Evolutionary conservation across 2,797 vertebrate genomes (phyloP).

Genomic region (Pterois miles): DNA sequence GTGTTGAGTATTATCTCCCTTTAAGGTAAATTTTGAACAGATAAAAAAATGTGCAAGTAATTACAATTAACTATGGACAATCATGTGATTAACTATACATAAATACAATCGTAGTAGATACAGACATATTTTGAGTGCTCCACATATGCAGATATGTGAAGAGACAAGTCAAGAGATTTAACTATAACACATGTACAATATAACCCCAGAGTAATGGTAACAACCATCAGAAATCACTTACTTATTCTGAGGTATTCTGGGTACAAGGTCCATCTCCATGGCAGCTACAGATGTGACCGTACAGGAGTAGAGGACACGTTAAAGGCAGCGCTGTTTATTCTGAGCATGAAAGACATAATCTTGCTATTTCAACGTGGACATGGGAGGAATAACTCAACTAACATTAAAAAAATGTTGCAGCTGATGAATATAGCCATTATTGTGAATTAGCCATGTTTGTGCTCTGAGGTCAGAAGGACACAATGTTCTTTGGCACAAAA

Average conservation of each 20-base stretch:
- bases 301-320: slow-evolving; percentile 23
- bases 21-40: no score
- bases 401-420: neutral
- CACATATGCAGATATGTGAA: neutral
- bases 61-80: no score
- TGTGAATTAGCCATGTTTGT: slow-evolving; percentile 25
- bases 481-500: neutral
- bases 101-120: neutral
- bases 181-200: neutral
- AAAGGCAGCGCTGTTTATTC: neutral
- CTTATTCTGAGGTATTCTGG: slow-evolving; percentile 19
- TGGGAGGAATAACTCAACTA: neutral
- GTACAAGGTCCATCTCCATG: slow-evolving; percentile 38
- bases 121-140: neutral
- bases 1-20: no score
- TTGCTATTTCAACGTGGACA: neutral
- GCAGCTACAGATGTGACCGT: slow-evolving; percentile 51
- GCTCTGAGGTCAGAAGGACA: neutral
- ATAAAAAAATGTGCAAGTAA: no score
- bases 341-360: neutral
- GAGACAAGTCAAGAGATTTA: slow-evolving; percentile 28
- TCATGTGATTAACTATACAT: no score
- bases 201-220: neutral
- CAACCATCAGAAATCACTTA: slow-evolving; percentile 9
- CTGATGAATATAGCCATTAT: neutral